Conservation (phyloP, 2,113 vertebrate genomes). For the Tychaedon coryphoeus region DNA sequence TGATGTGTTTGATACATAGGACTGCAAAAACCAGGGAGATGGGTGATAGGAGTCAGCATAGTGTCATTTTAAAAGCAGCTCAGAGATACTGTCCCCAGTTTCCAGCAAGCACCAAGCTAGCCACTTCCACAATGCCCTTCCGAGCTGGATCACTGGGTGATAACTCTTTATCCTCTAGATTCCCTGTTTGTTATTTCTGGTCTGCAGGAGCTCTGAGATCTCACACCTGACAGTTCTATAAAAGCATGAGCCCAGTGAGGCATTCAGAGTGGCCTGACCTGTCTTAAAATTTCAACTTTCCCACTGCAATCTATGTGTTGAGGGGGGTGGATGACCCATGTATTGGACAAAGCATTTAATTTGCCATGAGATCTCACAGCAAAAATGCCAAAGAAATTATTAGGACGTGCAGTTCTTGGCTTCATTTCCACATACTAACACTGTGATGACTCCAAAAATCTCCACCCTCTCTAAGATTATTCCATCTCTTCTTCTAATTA, state of each 20-base stretch:
- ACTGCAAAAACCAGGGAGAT: not conserved
- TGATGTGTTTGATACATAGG: not conserved
- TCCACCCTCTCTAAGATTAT: not conserved
- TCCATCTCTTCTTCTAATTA: not conserved
- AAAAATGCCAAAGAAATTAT: not conserved
- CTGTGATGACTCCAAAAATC: not conserved
- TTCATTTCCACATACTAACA: not conserved
- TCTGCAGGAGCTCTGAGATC: not conserved
- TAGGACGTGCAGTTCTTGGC: not conserved
- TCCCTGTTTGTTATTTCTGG: not conserved
- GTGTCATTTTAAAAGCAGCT: not conserved
- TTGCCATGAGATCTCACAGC: not conserved
- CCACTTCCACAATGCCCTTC: fast-evolving
- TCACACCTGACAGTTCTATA: not conserved
- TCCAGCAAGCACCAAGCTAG: not conserved
- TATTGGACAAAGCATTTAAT: not conserved
- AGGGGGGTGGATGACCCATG: not conserved
- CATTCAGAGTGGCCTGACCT: not conserved
- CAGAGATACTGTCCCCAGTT: fast-evolving
- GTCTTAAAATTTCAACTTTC: not conserved
- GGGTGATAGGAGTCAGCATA: not conserved
- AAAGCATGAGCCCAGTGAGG: not conserved
- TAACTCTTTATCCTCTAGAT: not conserved
- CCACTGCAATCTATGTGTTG: not conserved
- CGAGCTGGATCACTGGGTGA: not conserved